phyloP scores from a whole-genome alignment of 2,113 vertebrate genomes.

The Procavia capensis region DNA sequence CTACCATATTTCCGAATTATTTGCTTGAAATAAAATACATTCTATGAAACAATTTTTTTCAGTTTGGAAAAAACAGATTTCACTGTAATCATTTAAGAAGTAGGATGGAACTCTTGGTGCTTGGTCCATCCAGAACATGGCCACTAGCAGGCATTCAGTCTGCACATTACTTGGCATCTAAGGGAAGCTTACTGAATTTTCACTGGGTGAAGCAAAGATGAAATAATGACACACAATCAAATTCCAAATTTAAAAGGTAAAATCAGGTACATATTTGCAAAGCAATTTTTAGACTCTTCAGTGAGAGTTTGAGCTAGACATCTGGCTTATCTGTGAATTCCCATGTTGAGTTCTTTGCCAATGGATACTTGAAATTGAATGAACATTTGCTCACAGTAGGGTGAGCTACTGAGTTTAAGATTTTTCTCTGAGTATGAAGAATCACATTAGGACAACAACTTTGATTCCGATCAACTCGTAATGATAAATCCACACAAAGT shows the following conservation, averaged over 20 bases:
- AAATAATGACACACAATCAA: not conserved
- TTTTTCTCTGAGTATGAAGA: not conserved
- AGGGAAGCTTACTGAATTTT: not conserved
- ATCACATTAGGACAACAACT: not conserved
- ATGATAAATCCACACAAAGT: not conserved
- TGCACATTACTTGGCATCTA: not conserved
- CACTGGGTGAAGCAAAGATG: slow-evolving; percentile 40
- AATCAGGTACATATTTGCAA: not conserved
- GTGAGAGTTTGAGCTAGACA: not conserved
- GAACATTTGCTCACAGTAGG: not conserved
- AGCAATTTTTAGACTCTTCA: not conserved
- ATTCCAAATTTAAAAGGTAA: slow-evolving; percentile 5
- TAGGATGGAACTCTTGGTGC: not conserved
- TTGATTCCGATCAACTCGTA: not conserved
- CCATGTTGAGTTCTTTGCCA: not conserved
- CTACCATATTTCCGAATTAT: not conserved
- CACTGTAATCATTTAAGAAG: not conserved
- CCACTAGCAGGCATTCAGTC: not conserved
- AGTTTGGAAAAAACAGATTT: not conserved
- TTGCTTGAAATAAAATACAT: slow-evolving; percentile 23
- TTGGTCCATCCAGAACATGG: not conserved
- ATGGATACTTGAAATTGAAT: slow-evolving; percentile 7
- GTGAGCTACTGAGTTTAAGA: not conserved
- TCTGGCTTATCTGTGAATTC: not conserved
- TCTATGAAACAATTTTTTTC: not conserved